phyloP scores from a whole-genome alignment of 2,797 vertebrate species.

The Luscinia luscinia region DNA sequence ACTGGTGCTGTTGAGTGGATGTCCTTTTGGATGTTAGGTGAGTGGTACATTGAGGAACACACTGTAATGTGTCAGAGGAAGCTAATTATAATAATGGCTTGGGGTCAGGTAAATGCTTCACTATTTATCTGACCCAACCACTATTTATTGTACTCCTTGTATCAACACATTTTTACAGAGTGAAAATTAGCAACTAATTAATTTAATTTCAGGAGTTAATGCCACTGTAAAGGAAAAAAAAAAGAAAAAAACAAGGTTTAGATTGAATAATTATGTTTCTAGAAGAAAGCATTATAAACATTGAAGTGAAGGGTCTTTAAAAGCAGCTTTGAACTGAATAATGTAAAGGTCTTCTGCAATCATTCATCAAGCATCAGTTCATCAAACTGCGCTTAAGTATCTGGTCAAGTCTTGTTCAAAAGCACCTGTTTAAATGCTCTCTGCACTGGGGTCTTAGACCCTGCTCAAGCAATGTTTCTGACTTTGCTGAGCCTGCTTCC shows the following conservation, averaged over 20 bases:
- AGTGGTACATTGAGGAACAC: not conserved
- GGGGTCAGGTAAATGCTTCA: constrained; percentile 36
- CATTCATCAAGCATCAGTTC: constrained; percentile 27
- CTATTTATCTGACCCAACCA: constrained; percentile 49
- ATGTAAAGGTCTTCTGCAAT: constrained; percentile 5
- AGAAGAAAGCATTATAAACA: not conserved
- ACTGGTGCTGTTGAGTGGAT: not conserved
- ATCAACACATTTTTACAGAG: constrained; percentile 55
- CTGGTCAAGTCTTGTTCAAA: constrained; percentile 37
- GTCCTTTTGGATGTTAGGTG: not conserved
- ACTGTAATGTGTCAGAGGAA: not conserved
- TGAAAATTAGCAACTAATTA: constrained; percentile 64
- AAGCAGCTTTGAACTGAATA: not conserved
- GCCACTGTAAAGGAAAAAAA: not conserved
- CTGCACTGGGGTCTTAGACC: not conserved
- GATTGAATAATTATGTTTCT: not conserved
- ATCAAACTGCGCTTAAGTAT: constrained; percentile 27
- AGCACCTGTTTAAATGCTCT: constrained; percentile 37
- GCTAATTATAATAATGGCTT: constrained; percentile 49
- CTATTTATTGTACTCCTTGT: constrained; percentile 28
- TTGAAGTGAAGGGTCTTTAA: not conserved
- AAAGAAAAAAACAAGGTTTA: not conserved
- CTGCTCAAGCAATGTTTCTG: not conserved
- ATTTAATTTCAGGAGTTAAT: constrained; percentile 62
- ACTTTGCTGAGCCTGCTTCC: not conserved